Evolutionary conservation across 2,113 vertebrate species (phyloP).

Genomic region (Shinisaurus crocodilurus): DNA sequence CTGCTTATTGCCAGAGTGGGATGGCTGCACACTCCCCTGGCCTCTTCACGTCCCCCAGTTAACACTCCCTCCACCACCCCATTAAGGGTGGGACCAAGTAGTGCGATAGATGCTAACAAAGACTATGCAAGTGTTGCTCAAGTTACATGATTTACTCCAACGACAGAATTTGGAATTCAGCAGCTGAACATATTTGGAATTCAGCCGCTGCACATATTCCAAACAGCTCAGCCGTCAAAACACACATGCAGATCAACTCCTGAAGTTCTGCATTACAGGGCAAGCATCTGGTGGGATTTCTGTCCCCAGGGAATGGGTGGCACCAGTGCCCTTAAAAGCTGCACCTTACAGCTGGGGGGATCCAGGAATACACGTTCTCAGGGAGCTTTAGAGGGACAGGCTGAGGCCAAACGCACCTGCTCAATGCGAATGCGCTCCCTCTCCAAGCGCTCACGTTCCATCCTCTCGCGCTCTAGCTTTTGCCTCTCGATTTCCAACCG

Average conservation of each 20-base stretch:
- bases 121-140: background rate
- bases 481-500: conserved; percentile 95
- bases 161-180: background rate
- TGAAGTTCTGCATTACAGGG: background rate
- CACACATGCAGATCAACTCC: too few species aligned
- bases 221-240: background rate
- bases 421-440: conserved; percentile 95
- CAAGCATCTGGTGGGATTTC: background rate
- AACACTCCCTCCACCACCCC: background rate
- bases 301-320: background rate
- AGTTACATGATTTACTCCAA: background rate
- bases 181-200: too few species aligned
- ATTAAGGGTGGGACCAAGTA: background rate
- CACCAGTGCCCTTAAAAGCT: background rate
- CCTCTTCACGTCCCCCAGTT: too few species aligned
- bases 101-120: background rate
- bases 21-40: background rate
- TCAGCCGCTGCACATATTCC: too few species aligned
- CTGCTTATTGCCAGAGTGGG: background rate
- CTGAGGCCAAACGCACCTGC: conserved; percentile 80
- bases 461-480: conserved; percentile 94
- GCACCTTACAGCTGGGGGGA: too few species aligned
- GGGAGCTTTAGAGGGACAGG: background rate
- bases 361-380: background rate
- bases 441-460: conserved; percentile 96